These are phyloP conservation scores for Menidia menidia DNA, from an alignment of 2,797 vertebrate genomes.

Conservation along the genomic window DNA sequence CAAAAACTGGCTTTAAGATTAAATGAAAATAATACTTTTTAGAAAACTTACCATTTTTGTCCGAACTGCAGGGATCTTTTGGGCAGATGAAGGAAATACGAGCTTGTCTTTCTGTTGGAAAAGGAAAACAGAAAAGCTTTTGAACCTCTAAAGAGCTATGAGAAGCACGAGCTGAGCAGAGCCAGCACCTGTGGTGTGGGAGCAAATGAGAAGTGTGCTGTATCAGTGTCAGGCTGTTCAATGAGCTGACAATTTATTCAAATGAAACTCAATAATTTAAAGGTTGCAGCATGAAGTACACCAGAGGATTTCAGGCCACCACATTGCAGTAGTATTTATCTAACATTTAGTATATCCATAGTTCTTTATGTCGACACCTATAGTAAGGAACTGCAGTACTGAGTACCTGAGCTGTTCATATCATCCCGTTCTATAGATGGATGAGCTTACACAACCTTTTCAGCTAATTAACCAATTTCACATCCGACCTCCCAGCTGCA, in stretches of 20 bases:
- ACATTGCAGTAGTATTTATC: neutral
- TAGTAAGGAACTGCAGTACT: neutral
- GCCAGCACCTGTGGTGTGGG: constrained; percentile 19
- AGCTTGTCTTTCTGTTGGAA: constrained; percentile 35
- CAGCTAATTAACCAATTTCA: neutral
- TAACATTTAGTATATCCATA: neutral
- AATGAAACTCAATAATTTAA: constrained; percentile 2
- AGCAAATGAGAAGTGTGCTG: neutral
- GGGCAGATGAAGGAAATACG: neutral
- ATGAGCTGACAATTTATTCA: neutral
- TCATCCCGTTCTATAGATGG: neutral
- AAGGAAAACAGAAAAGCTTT: neutral
- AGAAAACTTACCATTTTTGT: constrained; percentile 83
- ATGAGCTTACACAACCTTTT: constrained; percentile 10
- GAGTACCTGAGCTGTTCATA: neutral
- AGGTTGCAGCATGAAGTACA: constrained; percentile 3
- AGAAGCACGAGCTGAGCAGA: constrained; percentile 8
- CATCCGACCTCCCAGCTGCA: neutral
- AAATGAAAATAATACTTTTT: neutral
- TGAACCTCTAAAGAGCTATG: neutral
- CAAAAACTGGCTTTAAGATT: neutral
- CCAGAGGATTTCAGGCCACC: neutral
- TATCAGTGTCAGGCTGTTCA: constrained; percentile 8
- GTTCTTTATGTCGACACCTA: neutral
- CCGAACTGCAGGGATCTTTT: constrained; percentile 50